phyloP scores from a whole-genome alignment of 2,797 vertebrate species.

The Lates japonicus region DNA sequence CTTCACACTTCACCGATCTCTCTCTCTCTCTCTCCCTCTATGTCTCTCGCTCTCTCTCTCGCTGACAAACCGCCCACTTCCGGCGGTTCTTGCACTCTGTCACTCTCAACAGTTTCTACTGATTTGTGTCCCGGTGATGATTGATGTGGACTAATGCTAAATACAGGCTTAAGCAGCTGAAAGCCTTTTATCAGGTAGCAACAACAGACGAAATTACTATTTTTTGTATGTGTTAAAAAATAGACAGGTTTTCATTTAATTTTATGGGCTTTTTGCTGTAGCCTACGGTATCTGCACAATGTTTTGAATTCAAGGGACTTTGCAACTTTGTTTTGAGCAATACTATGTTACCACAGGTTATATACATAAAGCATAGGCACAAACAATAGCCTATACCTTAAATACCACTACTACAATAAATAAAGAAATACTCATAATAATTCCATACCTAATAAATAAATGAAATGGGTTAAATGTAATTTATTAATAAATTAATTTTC shows the following conservation, averaged over 20 bases:
- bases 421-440: neutral
- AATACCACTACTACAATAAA: neutral
- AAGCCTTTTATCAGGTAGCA: neutral
- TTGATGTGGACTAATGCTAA: neutral
- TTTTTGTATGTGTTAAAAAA: neutral
- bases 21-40: conserved; percentile 44
- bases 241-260: neutral
- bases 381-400: neutral
- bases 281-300: neutral
- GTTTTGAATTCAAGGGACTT: neutral
- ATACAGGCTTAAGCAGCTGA: neutral
- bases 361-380: neutral
- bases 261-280: neutral
- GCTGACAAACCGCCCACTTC: conserved; percentile 82
- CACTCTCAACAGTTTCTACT: conserved; percentile 31
- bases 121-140: conserved; percentile 21
- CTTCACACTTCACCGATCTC: conserved; percentile 64
- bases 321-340: conserved; percentile 13
- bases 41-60: conserved; percentile 41
- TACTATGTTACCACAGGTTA: no score
- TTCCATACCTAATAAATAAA: neutral
- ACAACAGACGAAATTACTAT: neutral
- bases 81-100: conserved; percentile 63
- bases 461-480: no score
- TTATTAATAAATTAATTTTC: no score